A percentile compares a stretch with the other conserved stretches of the same genome.
These are phyloP conservation scores for Shargacucullia verbasci DNA, from an alignment of 2,888 invertebrate species.

Conservation along the genomic window DNA sequence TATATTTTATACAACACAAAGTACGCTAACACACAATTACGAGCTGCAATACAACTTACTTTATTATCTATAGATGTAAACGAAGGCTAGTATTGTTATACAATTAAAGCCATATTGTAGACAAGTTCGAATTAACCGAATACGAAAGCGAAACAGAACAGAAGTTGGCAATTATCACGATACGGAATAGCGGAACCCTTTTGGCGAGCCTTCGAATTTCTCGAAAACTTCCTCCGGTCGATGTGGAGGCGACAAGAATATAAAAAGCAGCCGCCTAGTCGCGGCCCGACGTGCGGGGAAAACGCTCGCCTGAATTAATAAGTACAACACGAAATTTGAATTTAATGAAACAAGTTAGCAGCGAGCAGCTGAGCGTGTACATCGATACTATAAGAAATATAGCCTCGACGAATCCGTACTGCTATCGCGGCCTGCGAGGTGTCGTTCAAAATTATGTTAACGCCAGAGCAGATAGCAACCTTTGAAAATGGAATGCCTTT, in stretches of 20 bases:
- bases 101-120: slow-evolving; percentile 54
- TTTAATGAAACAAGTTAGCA: slow-evolving; percentile 89
- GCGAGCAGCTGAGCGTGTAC: slow-evolving; percentile 81
- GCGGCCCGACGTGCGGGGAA: slow-evolving; percentile 72
- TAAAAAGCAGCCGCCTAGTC: slow-evolving; percentile 77
- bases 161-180: slow-evolving; percentile 66
- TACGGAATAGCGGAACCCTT: slow-evolving; percentile 60
- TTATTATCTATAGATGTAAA: slow-evolving; percentile 52
- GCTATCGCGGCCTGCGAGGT: slow-evolving; percentile 25
- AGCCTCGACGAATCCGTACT: slow-evolving; percentile 53
- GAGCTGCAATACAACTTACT: slow-evolving; percentile 24
- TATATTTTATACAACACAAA: slow-evolving; percentile 18
- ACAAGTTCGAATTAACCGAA: slow-evolving; percentile 42
- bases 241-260: slow-evolving; percentile 72
- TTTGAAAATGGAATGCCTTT: slow-evolving; percentile 22
- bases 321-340: slow-evolving; percentile 89
- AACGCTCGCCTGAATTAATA: slow-evolving; percentile 87
- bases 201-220: slow-evolving; percentile 56
- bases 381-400: slow-evolving; percentile 81
- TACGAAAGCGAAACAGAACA: slow-evolving; percentile 51
- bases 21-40: slow-evolving; percentile 15
- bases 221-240: slow-evolving; percentile 61
- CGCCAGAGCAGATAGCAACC: slow-evolving; percentile 23
- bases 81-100: slow-evolving; percentile 54
- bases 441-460: slow-evolving; percentile 49